phyloP scores from a whole-genome alignment of 1,140 invertebrate genomes.

The Drusus annulatus region DNA sequence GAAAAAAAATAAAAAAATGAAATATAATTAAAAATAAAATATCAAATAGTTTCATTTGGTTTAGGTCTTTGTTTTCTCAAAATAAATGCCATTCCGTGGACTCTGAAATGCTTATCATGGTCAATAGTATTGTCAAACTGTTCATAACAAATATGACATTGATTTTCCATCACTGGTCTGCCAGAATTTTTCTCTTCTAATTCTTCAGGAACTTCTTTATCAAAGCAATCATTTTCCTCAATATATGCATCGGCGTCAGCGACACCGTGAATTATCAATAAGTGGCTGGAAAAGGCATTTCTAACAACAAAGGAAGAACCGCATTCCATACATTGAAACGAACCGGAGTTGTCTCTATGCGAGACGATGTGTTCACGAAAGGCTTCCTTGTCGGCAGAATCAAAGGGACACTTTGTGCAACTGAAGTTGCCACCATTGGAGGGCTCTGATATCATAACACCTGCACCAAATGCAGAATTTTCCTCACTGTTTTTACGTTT shows the following conservation, averaged over 20 bases:
- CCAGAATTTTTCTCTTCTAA: constrained; percentile 56
- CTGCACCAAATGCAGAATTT: not conserved
- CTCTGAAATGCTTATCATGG: constrained; percentile 75
- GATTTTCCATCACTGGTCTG: constrained; percentile 67
- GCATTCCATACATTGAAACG: constrained; percentile 79
- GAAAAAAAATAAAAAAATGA: too few species aligned
- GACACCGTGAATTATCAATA: constrained; percentile 75
- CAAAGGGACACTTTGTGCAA: constrained; percentile 65
- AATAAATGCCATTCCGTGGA: constrained; percentile 80
- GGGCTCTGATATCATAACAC: constrained; percentile 10
- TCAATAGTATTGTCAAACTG: constrained; percentile 73
- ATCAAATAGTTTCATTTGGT: constrained; percentile 33
- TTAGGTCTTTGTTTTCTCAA: constrained; percentile 65
- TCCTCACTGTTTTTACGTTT: constrained; percentile 25
- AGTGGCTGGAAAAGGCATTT: constrained; percentile 76
- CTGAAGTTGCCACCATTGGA: constrained; percentile 46
- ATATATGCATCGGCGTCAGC: constrained; percentile 73
- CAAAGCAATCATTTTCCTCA: constrained; percentile 71
- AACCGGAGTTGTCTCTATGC: constrained; percentile 73
- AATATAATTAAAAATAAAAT: not conserved
- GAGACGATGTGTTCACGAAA: constrained; percentile 72
- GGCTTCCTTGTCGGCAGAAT: constrained; percentile 68
- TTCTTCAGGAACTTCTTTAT: constrained; percentile 69
- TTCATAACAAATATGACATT: constrained; percentile 77
- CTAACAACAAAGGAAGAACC: constrained; percentile 78